Base-by-base conservation (phyloP, 2,888 invertebrate species). In the Eretmocerus hayati region DNA sequence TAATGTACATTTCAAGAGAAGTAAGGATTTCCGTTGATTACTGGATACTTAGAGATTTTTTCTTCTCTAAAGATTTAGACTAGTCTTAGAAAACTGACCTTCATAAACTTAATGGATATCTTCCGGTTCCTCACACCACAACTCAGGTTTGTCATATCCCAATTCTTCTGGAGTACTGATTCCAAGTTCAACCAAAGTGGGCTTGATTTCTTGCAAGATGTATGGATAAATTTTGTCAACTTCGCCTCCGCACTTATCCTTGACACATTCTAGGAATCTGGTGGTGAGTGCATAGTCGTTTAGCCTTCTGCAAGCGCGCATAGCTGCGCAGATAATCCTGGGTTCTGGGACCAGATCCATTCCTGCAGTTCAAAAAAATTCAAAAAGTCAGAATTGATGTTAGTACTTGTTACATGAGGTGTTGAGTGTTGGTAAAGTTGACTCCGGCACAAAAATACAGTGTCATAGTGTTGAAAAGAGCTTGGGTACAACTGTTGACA, bases 101-200 rank as follows among this genome's bases (percentile, higher is more conserved):
- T 54, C 31, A 26, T 44, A 39, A 45, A 54, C 42, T 68, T 62
- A 70, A 62, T 79, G 77, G 63, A 84, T 78, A 50, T 88, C 83
- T 65, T 80, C 85, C 48, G 87, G 84, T 63, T 79, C 81, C 62
- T 83, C 74, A 58, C 92, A 77, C 53, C 89, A 91, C 71, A 97
- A 75, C 75, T 99, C 96, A 49, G 97, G 99, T 74, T 93, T 88
- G 74, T 96, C 95, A 65, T 91, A 96, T 53, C 96, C 96, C 63
- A 99, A 78, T 69, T 97, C 92, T 72, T 96, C 96, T 0, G 89
- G 90, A 23, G 96, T 94, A 46, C 83, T 84, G 59, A 99, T 84
- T 39, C 99, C 97, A 50, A 99, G 77, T 75, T 99, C 95, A 35
- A 83, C 81, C 50, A 99, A 78, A 3, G 94, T 92, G 26, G 99